Base-by-base conservation (phyloP, 1,140 invertebrate genomes). In the Calephelis nemesis region DNA sequence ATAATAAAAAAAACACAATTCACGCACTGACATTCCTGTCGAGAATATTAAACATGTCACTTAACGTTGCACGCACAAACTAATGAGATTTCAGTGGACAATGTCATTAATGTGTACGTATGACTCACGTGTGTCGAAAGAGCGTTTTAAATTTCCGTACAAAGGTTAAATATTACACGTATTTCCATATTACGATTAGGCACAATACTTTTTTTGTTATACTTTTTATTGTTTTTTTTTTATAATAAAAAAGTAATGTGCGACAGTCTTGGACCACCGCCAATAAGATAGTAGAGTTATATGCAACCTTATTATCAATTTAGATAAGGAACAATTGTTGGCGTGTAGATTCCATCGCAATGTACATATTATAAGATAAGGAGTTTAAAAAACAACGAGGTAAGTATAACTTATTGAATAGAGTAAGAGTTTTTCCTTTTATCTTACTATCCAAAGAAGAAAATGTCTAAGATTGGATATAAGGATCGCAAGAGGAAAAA, bases 41-140 rank as follows among this genome's bases (percentile, higher is more conserved):
- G 76, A 74, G 72, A 71, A 78, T 79, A 86, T 85, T 88, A 84
- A 84, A 87, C 86, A 82, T 90, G 87, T 88, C 88, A 88, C 82
- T 90, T 86, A 86, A 88, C 85, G 85, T 78, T 82, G 82, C 84
- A 85, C 83, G 84, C 85, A 88, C 84, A 83, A 81, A 81, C 82
- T 87, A 89, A 91, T 88, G 83, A 88, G 82, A 89, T 86, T 91
- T 88, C 81, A 87, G 83, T 77, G 79, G 79, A 88, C 87, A 87
- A 82, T 80, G 82, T 83, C 76, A 84, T 83, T 90, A 88, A 89
- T 82, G 84, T 83, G 83, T 81, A 83, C 84, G 82, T 72, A 76
- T 90, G 88, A 90, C 76, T 90, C 88, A 89, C 76, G 49, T 63
- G 62, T 64, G 63, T 65, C 39, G 60, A 71, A 47, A 68, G 52